Percentiles rank a stretch among this genome's conserved stretches.
Conservation (phyloP, 2,113 vertebrate genomes). For the Heterochromis multidens region DNA sequence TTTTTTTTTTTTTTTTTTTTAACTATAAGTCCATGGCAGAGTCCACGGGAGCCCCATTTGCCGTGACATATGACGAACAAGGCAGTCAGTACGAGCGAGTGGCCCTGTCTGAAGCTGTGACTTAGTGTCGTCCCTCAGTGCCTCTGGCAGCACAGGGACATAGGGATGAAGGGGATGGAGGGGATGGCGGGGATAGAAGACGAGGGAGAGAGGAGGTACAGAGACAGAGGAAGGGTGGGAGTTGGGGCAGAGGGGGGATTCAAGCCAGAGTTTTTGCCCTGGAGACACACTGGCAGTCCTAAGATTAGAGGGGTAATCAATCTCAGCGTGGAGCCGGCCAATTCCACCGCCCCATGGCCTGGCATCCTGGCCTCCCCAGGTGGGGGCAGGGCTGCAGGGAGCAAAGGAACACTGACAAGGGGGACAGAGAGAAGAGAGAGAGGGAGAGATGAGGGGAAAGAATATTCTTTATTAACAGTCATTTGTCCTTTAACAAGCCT, state of each 20-base stretch:
- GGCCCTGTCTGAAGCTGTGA: slow-evolving; percentile 73
- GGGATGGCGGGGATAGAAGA: slow-evolving; percentile 65
- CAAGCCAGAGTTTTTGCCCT: slow-evolving; percentile 65
- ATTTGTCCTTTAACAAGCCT: slow-evolving; percentile 77
- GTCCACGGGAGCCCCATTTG: slow-evolving; percentile 70
- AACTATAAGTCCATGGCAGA: slow-evolving; percentile 33
- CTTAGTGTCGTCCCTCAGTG: slow-evolving; percentile 75
- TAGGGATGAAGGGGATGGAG: slow-evolving; percentile 67
- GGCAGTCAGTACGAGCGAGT: slow-evolving; percentile 62
- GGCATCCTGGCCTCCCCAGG: slow-evolving; percentile 56
- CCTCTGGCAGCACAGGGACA: slow-evolving; percentile 69
- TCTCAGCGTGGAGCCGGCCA: slow-evolving; percentile 67
- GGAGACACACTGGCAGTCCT: slow-evolving; percentile 72
- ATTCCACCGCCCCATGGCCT: slow-evolving; percentile 60
- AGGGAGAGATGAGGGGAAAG: slow-evolving; percentile 39
- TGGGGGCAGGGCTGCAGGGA: slow-evolving; percentile 56
- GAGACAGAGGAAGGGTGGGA: slow-evolving; percentile 50
- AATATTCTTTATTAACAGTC: slow-evolving; percentile 74
- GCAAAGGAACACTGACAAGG: slow-evolving; percentile 50
- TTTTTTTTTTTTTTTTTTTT: slow-evolving; percentile 24
- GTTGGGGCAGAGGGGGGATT: slow-evolving; percentile 38
- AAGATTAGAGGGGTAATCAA: slow-evolving; percentile 73
- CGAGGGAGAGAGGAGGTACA: slow-evolving; percentile 48
- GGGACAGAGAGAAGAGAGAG: slow-evolving; percentile 33
- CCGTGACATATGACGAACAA: slow-evolving; percentile 66